Evolutionary conservation across 2,888 invertebrate species (phyloP).

Genomic region (Phanerotoma sp.): DNA sequence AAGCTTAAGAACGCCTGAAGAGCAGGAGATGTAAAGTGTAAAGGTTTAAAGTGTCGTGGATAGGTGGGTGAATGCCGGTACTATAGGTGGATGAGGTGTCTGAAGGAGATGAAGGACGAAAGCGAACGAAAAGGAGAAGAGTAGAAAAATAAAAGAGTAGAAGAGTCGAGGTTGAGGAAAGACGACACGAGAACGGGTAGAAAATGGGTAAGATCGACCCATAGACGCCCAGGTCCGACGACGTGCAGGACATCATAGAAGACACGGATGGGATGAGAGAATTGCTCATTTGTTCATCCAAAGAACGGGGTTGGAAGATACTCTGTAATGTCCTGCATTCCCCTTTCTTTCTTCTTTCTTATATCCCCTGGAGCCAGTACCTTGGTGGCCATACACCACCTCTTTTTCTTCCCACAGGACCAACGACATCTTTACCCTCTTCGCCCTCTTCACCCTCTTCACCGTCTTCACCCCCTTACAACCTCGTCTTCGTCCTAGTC

Average conservation of each 20-base stretch:
- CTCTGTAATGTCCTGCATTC: conserved; percentile 52
- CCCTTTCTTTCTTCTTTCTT: conserved; percentile 29
- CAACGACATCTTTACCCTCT: conserved; percentile 12
- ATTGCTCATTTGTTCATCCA: conserved; percentile 56
- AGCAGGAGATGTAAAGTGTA: too few species aligned
- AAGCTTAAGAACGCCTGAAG: too few species aligned
- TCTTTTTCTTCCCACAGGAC: conserved; percentile 7
- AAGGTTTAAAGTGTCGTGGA: conserved; percentile 3
- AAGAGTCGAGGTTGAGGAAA: conserved; percentile 4
- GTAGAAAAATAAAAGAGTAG: conserved; percentile 11
- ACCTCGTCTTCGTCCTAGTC: too few species aligned
- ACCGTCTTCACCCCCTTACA: conserved; percentile 16
- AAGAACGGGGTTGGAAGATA: conserved; percentile 16
- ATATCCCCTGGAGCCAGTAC: conserved; percentile 29
- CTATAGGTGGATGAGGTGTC: conserved; percentile 20
- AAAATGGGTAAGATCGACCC: conserved; percentile 41
- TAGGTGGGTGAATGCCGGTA: conserved; percentile 16
- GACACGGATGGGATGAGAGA: conserved; percentile 52
- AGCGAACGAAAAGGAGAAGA: conserved; percentile 16
- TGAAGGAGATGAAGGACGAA: background rate
- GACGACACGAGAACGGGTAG: conserved; percentile 19
- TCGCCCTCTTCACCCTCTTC: too few species aligned
- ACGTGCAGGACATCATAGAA: conserved; percentile 55
- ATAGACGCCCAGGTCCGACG: conserved; percentile 46
- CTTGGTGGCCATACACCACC: conserved; percentile 1